Evolutionary conservation across 2,797 vertebrate species (phyloP), one percentile per base, ranked within the genome.

Genomic region (Chaetodon trifasciatus): DNA sequence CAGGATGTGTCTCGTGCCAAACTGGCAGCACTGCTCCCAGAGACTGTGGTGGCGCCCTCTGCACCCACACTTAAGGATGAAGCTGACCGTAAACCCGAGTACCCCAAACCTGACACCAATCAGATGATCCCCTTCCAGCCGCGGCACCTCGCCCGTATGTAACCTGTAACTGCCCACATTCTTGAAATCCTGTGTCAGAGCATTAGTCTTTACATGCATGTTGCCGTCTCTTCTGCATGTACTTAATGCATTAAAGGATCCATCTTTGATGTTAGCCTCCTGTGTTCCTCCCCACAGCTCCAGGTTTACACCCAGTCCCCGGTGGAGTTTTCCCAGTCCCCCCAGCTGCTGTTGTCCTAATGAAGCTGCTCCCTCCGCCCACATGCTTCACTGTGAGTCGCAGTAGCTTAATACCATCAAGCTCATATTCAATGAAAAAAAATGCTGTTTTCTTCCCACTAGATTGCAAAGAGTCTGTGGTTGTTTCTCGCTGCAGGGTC

Each of bases 61-160:
- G 92, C 91, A 76, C 98, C 98, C 81, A 79, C 97, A 21, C 92
- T 95, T 73, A 99, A 99, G 92, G 98, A 99, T n/a, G 98, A 99
- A 86, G 96, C 92, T 0, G 98, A 99, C 90, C 96, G 97, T 78
- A 99, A 99, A 92, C 98, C 98, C 0, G 98, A 99, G 79, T 99
- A 99, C 90, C 98, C 98, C 47, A 99, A 99, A 93, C 98, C 98
- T 6, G 98, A 99, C 93, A 99, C 97, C 44, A 97, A 97, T 81
- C 98, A 99, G 90, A 99, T 99, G 98, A 98, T 99, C 92, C 98
- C 98, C 65, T 99, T 98, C 90, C 98, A 99, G 94, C 98, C 98
- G 21, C 96, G 98, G 79, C 98, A 99, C 91, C 95, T 99, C 78
- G 98, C 98, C 82, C 97, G 98, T 99, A 96, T 91, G 95, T 91